Percentiles rank a stretch among this genome's conserved stretches.
phyloP scores from a whole-genome alignment of 2,888 invertebrate genomes.

The Arctia plantaginis region DNA sequence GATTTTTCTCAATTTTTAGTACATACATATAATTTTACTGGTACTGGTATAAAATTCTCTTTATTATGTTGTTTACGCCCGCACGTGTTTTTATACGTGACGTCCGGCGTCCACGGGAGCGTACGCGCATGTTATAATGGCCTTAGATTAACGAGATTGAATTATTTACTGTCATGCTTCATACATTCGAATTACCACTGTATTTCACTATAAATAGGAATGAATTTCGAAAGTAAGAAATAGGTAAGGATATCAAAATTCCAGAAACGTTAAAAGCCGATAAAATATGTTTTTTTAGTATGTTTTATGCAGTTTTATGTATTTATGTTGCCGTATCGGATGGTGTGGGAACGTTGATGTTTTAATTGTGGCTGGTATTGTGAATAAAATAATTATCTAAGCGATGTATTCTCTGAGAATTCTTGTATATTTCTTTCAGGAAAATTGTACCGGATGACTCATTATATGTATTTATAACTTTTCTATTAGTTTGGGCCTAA shows the following conservation, averaged over 20 bases:
- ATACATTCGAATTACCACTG: constrained; percentile 1
- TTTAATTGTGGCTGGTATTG: constrained; percentile 18
- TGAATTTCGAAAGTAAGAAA: background rate
- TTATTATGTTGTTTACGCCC: constrained; percentile 22
- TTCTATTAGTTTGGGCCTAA: background rate
- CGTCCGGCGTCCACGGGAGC: constrained; percentile 34
- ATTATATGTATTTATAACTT: background rate
- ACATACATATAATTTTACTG: background rate
- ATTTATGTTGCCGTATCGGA: constrained; percentile 24
- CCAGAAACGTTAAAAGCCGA: constrained; percentile 37
- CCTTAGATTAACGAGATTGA: constrained; percentile 16
- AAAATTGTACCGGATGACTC: background rate
- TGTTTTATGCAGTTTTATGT: constrained; percentile 42
- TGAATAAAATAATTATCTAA: constrained; percentile 7
- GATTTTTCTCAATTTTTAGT: background rate
- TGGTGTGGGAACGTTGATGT: constrained; percentile 27
- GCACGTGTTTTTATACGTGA: constrained; percentile 49
- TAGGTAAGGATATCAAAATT: constrained; percentile 39
- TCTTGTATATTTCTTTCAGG: background rate
- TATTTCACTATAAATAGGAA: background rate
- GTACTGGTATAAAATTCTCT: background rate
- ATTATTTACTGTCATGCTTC: constrained; percentile 1
- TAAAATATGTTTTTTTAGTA: constrained; percentile 44
- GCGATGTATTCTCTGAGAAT: background rate
- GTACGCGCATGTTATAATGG: constrained; percentile 18